Evolutionary conservation across 2,113 vertebrate species (phyloP).

Genomic region (Onychostoma macrolepis): DNA sequence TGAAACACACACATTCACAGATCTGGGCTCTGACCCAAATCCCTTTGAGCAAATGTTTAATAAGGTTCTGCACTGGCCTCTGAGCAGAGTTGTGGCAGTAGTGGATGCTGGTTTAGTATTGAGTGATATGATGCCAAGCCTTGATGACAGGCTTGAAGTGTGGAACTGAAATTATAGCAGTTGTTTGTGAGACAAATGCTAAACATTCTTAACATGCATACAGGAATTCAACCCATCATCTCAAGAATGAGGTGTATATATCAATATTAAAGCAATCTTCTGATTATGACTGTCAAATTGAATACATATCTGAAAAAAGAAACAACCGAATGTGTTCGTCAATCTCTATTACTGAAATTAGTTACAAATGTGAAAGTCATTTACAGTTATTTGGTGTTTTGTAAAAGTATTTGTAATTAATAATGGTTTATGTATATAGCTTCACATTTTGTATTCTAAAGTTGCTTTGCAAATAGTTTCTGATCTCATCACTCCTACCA

Average conservation of each 20-base stretch:
- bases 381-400: neutral
- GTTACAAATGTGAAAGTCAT: neutral
- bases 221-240: neutral
- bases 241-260: neutral
- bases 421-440: neutral
- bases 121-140: neutral
- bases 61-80: neutral
- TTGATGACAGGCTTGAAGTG: neutral
- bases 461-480: no score
- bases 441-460: neutral
- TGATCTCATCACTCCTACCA: no score
- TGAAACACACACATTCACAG: slow-evolving; percentile 13
- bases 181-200: neutral
- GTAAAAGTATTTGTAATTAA: neutral
- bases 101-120: neutral
- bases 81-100: neutral
- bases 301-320: neutral
- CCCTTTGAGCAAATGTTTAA: slow-evolving; percentile 30
- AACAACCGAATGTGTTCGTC: neutral
- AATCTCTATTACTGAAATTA: neutral
- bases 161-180: neutral
- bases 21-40: slow-evolving; percentile 11
- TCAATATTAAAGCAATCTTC: neutral
- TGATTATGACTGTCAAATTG: neutral
- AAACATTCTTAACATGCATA: neutral